phyloP scores from a whole-genome alignment of 2,113 vertebrate species.

The Peucedramus taeniatus region DNA sequence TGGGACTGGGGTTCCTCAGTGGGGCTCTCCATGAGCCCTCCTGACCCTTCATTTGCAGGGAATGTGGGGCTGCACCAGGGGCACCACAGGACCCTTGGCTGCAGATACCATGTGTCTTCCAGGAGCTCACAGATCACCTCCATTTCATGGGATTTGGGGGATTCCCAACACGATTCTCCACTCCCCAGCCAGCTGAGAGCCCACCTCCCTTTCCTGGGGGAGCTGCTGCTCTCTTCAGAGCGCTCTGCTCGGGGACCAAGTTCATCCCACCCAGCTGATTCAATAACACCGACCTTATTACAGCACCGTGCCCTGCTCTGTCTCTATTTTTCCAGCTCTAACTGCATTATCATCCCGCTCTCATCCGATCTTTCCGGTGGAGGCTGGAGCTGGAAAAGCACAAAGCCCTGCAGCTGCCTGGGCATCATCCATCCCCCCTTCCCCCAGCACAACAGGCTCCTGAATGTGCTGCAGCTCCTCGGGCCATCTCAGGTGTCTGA shows the following conservation, averaged over 20 bases:
- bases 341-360: not conserved
- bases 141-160: not conserved
- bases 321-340: slow-evolving; percentile 26
- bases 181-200: not conserved
- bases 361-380: not conserved
- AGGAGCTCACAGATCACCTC: not conserved
- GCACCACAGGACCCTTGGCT: not conserved
- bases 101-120: not conserved
- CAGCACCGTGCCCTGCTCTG: not conserved
- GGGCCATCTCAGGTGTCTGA: not conserved
- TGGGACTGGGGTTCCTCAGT: not conserved
- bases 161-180: not conserved
- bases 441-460: not conserved
- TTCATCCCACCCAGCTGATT: not conserved
- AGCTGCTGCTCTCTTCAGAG: not conserved
- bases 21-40: not conserved
- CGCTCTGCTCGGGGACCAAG: accelerated
- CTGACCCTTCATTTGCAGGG: not conserved
- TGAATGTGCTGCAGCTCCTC: accelerated
- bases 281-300: not conserved
- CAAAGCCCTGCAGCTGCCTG: not conserved
- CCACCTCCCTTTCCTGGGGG: not conserved
- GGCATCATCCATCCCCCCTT: not conserved
- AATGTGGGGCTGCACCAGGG: not conserved
- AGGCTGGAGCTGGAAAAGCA: not conserved